Percentiles rank a stretch among this genome's conserved stretches.
These are phyloP conservation scores for Gallinago undulata DNA, from an alignment of 2,113 vertebrate genomes.

Conservation along the genomic window DNA sequence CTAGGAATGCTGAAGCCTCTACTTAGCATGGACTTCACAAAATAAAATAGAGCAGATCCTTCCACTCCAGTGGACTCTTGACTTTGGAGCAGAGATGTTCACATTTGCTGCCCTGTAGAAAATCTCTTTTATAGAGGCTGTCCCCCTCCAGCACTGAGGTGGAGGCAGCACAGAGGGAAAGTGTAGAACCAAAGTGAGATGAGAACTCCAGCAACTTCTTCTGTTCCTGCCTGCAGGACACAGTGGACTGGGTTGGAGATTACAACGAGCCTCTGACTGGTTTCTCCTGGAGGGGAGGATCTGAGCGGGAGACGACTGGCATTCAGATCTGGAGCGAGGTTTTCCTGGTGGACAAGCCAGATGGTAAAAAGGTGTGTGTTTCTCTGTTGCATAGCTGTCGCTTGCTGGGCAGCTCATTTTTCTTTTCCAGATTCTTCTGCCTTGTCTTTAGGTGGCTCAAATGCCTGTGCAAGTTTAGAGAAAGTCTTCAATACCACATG, in stretches of 20 bases:
- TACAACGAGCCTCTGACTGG: constrained; percentile 92
- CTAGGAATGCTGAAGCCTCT: neutral
- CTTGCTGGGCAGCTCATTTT: neutral
- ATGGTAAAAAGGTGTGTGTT: constrained; percentile 86
- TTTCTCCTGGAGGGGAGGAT: constrained; percentile 97
- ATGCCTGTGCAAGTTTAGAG: neutral
- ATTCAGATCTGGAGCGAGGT: constrained; percentile 99
- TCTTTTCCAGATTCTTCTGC: neutral
- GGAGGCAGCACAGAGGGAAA: neutral
- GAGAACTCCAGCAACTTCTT: neutral
- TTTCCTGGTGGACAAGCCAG: constrained; percentile 93
- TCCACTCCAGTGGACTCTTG: neutral
- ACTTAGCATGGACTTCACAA: neutral
- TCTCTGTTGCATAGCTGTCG: neutral
- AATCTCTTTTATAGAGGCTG: neutral
- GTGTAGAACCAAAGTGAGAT: neutral
- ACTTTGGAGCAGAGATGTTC: neutral
- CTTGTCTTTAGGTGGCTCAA: neutral
- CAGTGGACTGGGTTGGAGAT: constrained; percentile 89
- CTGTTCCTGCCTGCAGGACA: constrained; percentile 72
- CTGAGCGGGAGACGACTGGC: constrained; percentile 95
- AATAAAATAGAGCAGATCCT: neutral
- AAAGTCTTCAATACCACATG: neutral
- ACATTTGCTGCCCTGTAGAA: neutral
- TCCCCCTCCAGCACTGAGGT: neutral